Conservation (phyloP, 2,113 vertebrate species). For the Halcyon senegalensis region DNA sequence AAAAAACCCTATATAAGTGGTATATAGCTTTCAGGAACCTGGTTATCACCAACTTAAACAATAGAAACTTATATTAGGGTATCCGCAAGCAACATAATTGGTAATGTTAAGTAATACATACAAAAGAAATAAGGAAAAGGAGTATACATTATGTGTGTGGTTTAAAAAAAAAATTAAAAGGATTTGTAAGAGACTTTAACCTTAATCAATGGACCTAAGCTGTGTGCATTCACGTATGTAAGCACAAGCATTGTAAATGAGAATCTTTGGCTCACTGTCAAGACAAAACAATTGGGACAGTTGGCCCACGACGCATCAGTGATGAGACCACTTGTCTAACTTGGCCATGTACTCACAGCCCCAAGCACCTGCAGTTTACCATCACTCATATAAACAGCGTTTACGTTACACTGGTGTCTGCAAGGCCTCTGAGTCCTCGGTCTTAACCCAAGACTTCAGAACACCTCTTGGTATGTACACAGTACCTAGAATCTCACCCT, state of each 20-base stretch:
- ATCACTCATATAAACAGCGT: neutral
- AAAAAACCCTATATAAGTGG: neutral
- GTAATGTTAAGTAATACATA: neutral
- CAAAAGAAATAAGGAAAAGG: neutral
- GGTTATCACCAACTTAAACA: neutral
- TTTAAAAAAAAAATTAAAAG: neutral
- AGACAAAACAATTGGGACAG: neutral
- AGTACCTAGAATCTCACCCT: neutral
- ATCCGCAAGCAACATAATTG: neutral
- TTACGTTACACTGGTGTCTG: neutral
- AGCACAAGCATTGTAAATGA: neutral
- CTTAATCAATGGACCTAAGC: neutral
- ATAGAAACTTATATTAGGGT: neutral
- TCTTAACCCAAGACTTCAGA: neutral
- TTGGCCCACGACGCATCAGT: neutral
- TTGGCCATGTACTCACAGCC: neutral
- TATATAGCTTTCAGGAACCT: neutral
- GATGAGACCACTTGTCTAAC: neutral
- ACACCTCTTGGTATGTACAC: neutral
- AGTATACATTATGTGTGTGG: neutral
- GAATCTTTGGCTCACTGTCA: neutral
- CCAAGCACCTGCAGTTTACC: neutral
- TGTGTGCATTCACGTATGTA: fast-evolving
- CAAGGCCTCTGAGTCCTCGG: neutral
- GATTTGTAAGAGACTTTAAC: neutral